Conservation (phyloP, 92 coral and sea anemone species). For the Epizoanthus ramosus region DNA sequence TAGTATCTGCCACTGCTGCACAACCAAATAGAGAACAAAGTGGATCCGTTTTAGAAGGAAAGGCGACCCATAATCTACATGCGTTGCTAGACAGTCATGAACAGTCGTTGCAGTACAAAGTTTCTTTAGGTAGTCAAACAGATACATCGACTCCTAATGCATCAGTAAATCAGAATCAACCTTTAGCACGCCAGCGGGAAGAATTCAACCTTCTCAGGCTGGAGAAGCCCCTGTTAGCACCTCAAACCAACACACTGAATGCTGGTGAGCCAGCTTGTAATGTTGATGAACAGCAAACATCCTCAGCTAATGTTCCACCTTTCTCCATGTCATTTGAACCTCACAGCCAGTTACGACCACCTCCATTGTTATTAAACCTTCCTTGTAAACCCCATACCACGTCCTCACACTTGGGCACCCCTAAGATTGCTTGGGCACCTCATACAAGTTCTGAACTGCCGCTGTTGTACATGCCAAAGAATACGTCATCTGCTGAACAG, state of each 20-base stretch:
- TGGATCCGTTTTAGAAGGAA: not conserved
- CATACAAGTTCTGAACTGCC: not conserved
- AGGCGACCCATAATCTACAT: not conserved
- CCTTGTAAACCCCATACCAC: not conserved
- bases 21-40: not conserved
- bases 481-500: not conserved
- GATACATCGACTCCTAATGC: not conserved
- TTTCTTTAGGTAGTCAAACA: conserved; percentile 20
- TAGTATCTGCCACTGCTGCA: not conserved
- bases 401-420: not conserved
- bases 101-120: not conserved
- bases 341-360: too few relatives aligned
- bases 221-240: not conserved
- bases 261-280: not conserved
- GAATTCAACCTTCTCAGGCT: not conserved
- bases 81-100: not conserved
- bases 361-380: too few relatives aligned
- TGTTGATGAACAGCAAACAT: not conserved
- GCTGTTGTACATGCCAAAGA: conserved; percentile 27
- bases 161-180: not conserved
- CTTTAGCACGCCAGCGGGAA: not conserved
- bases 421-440: conserved; percentile 7
- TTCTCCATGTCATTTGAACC: not conserved
- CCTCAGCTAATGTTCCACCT: not conserved
- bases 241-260: not conserved